Evolutionary conservation across 2,113 vertebrate species (phyloP).

Genomic region (Tursiops truncatus): DNA sequence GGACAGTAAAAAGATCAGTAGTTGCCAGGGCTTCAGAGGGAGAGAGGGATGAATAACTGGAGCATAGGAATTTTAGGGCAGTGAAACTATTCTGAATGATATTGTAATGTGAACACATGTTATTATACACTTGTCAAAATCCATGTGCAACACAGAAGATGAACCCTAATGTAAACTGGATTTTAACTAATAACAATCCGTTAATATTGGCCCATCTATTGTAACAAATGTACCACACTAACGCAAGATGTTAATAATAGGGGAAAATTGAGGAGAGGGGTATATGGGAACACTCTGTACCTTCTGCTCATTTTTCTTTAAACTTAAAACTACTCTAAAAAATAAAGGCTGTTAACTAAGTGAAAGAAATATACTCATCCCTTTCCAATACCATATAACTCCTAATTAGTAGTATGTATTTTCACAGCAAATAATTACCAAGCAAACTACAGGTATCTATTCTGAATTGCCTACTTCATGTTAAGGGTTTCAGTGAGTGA

Average conservation of each 20-base stretch:
- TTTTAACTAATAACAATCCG: neutral
- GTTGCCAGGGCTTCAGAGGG: neutral
- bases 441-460: neutral
- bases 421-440: neutral
- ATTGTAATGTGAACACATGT: neutral
- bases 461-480: neutral
- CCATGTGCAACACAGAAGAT: neutral
- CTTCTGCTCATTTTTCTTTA: neutral
- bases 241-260: neutral
- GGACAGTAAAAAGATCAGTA: neutral
- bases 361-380: neutral
- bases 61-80: neutral
- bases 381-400: neutral
- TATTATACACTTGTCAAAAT: neutral
- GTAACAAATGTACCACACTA: neutral
- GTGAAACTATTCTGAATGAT: neutral
- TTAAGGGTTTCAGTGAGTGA: neutral
- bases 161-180: neutral
- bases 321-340: neutral
- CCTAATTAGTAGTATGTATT: neutral
- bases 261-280: neutral
- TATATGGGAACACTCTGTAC: neutral
- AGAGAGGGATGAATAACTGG: neutral
- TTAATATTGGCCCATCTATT: neutral
- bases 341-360: neutral